Evolutionary conservation across 2,888 invertebrate genomes (phyloP), one percentile per base, ranked within the genome.

Genomic region (Lepetodrilus schrolli): DNA sequence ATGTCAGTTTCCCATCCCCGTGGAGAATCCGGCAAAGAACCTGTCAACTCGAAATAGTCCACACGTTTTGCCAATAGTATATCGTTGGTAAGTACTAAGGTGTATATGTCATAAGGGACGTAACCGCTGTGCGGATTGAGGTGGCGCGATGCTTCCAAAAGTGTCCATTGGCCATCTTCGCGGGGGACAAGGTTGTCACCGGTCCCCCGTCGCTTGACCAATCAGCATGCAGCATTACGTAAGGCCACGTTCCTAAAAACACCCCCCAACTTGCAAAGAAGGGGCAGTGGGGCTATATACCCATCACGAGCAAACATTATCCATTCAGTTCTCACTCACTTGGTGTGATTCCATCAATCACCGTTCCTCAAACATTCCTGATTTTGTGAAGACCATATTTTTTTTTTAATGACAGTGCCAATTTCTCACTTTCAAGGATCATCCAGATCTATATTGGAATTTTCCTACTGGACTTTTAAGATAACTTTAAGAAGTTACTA

Each of bases 141-240:
- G 13, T 30, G 10, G 34, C 58, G 26, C 58, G 58, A 30, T 58
- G 10, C 58, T 34, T 58, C 58, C 34, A 13, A 58, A n/a, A 30
- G 26, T 58, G 30, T 58, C 34, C 58, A 58, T 58, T 58, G 58
- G 58, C 34, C 58, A 58, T 17, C 48, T 34, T 70, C 13, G 37
- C 48, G 21, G 26, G 48, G 48, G 70, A 49, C 50, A 49, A 17
- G 17, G 49, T 37, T 50, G 48, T 36, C 49, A 49, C 70, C 30
- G 36, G 37, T 48, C 49, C 34, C 34, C 49, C 70, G 20, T 20
- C 49, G 48, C 49, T 48, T 36, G 49, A 36, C 70, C 70, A 70
- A 70, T 70, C 70, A 37, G 49, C 13, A 17, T 34, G 7, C 50
- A 48, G 48, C 49, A 70, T 70, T 70, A 49, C 70, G 70, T 70